Evolutionary conservation across 2,797 vertebrate species (phyloP).

Genomic region (Halcyon badia): DNA sequence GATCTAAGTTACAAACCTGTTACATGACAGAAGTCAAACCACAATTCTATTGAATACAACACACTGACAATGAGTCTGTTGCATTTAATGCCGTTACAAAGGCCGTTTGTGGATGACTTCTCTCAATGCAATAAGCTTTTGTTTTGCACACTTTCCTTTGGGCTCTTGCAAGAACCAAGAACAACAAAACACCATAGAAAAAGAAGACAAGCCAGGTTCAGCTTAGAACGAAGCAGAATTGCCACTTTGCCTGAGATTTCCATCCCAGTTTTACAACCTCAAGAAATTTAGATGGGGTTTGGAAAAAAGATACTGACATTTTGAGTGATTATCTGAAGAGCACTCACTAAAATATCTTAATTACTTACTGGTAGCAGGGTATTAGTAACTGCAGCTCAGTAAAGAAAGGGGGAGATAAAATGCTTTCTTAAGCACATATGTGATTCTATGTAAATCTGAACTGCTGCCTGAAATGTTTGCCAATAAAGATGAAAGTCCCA

Average conservation of each 20-base stretch:
- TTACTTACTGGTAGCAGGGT: constrained; percentile 35
- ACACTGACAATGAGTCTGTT: not conserved
- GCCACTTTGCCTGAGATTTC: not conserved
- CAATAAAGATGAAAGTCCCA: constrained; percentile 81
- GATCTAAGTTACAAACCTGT: not conserved
- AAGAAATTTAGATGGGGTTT: constrained; percentile 11
- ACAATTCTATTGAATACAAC: not conserved
- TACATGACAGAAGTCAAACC: not conserved
- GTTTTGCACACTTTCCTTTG: not conserved
- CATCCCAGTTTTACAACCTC: not conserved
- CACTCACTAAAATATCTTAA: constrained; percentile 10
- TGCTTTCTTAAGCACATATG: constrained; percentile 83
- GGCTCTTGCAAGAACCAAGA: not conserved
- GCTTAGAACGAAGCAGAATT: not conserved
- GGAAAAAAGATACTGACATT: constrained; percentile 40
- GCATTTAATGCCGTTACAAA: not conserved
- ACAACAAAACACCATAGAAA: not conserved
- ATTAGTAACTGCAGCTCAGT: constrained; percentile 58
- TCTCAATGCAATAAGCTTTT: not conserved
- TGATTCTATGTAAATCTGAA: constrained; percentile 81
- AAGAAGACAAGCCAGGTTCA: not conserved
- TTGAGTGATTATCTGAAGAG: constrained; percentile 44
- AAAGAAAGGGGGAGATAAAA: constrained; percentile 71
- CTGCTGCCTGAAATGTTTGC: constrained; percentile 84
- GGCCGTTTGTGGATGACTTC: not conserved